Evolutionary conservation across 2,888 invertebrate genomes (phyloP).

Genomic region (Conops quadrifasciatus): DNA sequence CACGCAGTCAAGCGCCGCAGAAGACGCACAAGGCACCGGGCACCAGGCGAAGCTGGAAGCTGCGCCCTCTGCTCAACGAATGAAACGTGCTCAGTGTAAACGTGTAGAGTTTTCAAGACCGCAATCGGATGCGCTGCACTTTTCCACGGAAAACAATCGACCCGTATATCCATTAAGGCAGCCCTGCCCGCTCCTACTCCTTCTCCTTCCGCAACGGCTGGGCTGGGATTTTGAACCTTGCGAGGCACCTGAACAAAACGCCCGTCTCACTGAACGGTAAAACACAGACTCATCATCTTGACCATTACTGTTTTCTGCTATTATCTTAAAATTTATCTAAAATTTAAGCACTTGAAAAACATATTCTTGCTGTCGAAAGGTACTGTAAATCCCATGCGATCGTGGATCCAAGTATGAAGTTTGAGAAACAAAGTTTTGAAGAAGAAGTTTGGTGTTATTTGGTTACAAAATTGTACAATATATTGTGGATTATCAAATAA

Average conservation of each 20-base stretch:
- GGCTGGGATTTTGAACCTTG: conserved; percentile 43
- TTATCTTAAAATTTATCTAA: conserved; percentile 9
- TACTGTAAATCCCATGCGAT: not conserved
- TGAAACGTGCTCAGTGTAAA: conserved; percentile 2
- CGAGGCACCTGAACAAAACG: conserved; percentile 43
- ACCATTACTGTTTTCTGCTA: not conserved
- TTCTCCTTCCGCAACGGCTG: not conserved
- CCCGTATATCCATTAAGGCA: conserved; percentile 32
- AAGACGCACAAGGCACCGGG: not conserved
- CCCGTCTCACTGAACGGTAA: conserved; percentile 51
- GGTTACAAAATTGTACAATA: too few relatives aligned
- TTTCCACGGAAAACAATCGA: conserved; percentile 39
- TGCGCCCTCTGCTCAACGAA: conserved; percentile 10
- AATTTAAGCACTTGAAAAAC: not conserved
- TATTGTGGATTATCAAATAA: too few relatives aligned
- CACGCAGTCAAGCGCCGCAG: conserved; percentile 27
- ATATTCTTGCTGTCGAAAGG: not conserved
- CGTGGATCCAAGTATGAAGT: too few relatives aligned
- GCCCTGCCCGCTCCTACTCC: not conserved
- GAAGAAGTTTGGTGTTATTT: not conserved
- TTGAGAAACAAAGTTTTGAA: too few relatives aligned
- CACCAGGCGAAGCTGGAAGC: not conserved
- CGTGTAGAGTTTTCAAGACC: conserved; percentile 9
- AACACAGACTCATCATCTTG: conserved; percentile 51
- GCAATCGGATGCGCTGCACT: conserved; percentile 35